A percentile compares a stretch with the other conserved stretches of the same genome.
phyloP scores from a whole-genome alignment of 64 coral and sea anemone species.

The Orbicella faveolata region DNA sequence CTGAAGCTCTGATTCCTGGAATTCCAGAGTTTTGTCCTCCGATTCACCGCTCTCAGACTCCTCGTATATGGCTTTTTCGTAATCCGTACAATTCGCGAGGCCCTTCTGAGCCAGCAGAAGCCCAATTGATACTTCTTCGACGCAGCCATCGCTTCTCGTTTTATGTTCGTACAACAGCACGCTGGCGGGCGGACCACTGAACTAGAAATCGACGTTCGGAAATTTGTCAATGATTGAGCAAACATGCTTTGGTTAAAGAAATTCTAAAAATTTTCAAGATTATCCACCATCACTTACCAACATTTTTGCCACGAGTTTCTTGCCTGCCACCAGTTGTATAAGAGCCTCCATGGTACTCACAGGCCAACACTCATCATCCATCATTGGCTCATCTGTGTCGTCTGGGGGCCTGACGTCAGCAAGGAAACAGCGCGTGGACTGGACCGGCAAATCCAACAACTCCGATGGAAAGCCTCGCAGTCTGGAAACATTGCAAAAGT shows the following conservation, averaged over 20 bases:
- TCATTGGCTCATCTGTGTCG: conserved; percentile 29
- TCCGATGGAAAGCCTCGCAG: conserved; percentile 82
- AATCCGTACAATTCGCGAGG: conserved; percentile 13
- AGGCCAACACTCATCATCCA: conserved; percentile 57
- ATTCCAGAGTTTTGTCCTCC: background rate
- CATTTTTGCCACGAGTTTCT: conserved; percentile 74
- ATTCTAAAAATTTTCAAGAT: background rate
- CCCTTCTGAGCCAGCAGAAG: conserved; percentile 43
- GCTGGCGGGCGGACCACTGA: conserved; percentile 56
- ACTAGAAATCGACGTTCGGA: conserved; percentile 1
- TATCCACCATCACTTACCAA: conserved; percentile 31
- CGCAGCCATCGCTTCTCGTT: conserved; percentile 35
- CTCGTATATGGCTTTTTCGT: background rate
- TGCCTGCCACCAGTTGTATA: conserved; percentile 80
- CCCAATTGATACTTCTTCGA: conserved; percentile 62
- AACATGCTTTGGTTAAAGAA: background rate
- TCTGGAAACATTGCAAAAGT: conserved; percentile 2
- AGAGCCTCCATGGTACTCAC: conserved; percentile 60
- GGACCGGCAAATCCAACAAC: conserved; percentile 71
- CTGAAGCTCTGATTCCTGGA: background rate
- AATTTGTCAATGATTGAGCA: background rate
- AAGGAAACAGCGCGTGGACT: conserved; percentile 74
- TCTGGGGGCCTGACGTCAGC: conserved; percentile 61
- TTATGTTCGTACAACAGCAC: conserved; percentile 60
- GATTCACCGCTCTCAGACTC: conserved; percentile 1